Base-by-base conservation (phyloP, 2,113 vertebrate genomes). In the Thomomys bottae region DNA sequence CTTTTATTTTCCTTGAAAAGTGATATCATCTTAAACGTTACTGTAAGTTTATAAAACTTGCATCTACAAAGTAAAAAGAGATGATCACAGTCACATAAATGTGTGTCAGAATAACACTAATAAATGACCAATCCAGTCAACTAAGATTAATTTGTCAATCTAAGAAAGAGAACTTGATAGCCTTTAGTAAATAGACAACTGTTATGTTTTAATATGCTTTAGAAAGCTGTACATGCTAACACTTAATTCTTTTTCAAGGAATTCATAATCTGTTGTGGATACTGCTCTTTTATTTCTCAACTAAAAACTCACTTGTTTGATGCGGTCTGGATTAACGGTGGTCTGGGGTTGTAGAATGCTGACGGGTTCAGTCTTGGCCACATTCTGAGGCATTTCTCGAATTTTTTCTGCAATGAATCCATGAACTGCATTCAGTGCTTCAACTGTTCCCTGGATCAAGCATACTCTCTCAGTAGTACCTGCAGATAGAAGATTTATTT, bases 371-470 rank as follows among this genome's bases (percentile, higher is more conserved):
- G 99, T 99, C 98, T 99, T 99, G 97, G 99, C 99, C 97, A 99
- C 98, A 91, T 99, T 99, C 97, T 99, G 99, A 95, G 99, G 99
- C 99, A 99, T 99, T 98, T 99, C 99, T 26, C 99, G 99, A 96
- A 99, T 99, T 97, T 99, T 99, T 98, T 99, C 99, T 38, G 99
- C 99, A 90, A 99, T 99, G 97, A 99, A 99, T 98, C 99, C 99
- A 98, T 99, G 99, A 96, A 99, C 99, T 63, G 99, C 99, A 97
- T 99, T 99, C 95, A 99, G 98, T 78, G 99, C 99, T 98, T 99
- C 99, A 36, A 99, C 99, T 84, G 99, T 99, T 97, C 99, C 99
- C 98, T 99, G 99, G 98, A 99, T 99, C 98, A 99, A 98, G 98
- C 99, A 99, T 95, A 99, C 99, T 54, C 99, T 98, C 95, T 99